Percentiles rank a stretch among this genome's conserved stretches.
These are phyloP conservation scores for Smithornis capensis DNA, from an alignment of 2,113 vertebrate species.

Conservation along the genomic window DNA sequence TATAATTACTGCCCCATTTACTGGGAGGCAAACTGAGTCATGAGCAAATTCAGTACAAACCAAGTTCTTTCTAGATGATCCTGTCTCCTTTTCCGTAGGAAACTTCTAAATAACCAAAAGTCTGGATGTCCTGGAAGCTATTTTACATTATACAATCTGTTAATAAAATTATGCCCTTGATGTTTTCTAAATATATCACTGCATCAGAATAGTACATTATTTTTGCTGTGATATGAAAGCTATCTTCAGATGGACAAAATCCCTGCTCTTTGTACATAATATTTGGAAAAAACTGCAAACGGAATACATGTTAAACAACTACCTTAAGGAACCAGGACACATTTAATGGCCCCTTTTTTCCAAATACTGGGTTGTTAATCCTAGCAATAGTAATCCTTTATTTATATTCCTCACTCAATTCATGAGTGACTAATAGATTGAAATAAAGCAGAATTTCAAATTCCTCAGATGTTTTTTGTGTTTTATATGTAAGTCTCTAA, in stretches of 20 bases:
- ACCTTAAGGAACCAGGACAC: neutral
- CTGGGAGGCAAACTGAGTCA: neutral
- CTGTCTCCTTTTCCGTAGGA: neutral
- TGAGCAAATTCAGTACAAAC: neutral
- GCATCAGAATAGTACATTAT: neutral
- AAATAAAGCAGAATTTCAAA: constrained; percentile 18
- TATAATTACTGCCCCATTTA: neutral
- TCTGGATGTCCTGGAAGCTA: neutral
- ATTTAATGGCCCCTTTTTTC: neutral
- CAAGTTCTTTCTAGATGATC: neutral
- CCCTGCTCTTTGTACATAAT: neutral
- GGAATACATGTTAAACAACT: neutral
- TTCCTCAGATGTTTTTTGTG: neutral
- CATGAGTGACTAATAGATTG: neutral
- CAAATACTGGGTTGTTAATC: neutral
- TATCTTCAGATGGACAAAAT: neutral
- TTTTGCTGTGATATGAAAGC: neutral
- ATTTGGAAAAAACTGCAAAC: neutral
- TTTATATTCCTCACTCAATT: constrained; percentile 10
- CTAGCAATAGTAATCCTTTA: neutral
- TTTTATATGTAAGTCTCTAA: neutral
- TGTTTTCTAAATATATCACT: neutral
- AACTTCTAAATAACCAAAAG: neutral
- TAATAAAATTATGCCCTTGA: neutral
- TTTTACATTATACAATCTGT: neutral